phyloP scores from a whole-genome alignment of 2,797 vertebrate species.

The Siniperca undulata region DNA sequence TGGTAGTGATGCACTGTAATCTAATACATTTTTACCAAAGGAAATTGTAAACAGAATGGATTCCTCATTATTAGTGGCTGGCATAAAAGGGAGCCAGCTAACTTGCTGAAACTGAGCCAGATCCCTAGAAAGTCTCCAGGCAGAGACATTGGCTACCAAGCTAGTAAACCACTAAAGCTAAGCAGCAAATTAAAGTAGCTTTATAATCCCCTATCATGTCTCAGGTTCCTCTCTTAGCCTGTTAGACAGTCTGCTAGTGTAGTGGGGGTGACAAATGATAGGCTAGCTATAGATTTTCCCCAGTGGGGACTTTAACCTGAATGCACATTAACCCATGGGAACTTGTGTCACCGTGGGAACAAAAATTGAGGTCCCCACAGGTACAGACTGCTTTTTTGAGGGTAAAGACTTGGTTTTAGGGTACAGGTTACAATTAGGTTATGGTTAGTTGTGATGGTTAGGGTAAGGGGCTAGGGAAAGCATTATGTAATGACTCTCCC shows the following conservation, averaged over 20 bases:
- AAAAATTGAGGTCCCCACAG: too few species aligned
- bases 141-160: constrained; percentile 3
- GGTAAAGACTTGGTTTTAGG: too few species aligned
- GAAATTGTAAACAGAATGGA: background rate
- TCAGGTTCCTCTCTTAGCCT: constrained; percentile 47
- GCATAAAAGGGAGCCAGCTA: background rate
- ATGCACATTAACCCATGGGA: too few species aligned
- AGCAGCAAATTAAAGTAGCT: constrained; percentile 62
- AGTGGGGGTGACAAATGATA: constrained; percentile 16
- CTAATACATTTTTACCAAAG: background rate
- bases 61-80: background rate
- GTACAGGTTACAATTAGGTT: too few species aligned
- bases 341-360: too few species aligned
- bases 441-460: too few species aligned
- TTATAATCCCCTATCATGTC: constrained; percentile 69
- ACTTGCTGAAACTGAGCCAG: constrained; percentile 15
- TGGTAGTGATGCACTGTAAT: too few species aligned
- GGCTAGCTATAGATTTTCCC: constrained; percentile 28
- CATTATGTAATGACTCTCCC: too few species aligned
- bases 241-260: constrained; percentile 37
- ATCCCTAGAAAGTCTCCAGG: constrained; percentile 11
- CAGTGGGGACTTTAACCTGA: too few species aligned
- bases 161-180: constrained; percentile 37
- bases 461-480: too few species aligned
- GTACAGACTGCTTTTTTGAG: too few species aligned